These are phyloP conservation scores for Leucoraja ocellata DNA, from an alignment of 2,797 vertebrate species.

Conservation along the genomic window DNA sequence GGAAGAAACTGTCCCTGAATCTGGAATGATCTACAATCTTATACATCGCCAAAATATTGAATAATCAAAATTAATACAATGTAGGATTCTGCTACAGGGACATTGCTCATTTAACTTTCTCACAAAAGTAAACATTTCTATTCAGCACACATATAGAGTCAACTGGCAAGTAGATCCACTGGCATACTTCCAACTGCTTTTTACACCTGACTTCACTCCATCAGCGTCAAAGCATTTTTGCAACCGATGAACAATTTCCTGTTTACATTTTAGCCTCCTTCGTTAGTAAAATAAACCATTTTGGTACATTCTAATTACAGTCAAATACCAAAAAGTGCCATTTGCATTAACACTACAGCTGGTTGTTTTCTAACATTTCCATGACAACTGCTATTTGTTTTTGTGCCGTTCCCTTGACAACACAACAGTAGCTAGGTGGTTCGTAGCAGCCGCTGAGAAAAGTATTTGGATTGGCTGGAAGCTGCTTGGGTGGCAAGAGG, in stretches of 20 bases:
- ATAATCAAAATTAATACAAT: background rate
- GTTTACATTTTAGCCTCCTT: conserved; percentile 12
- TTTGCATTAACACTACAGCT: conserved; percentile 31
- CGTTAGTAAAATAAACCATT: conserved; percentile 28
- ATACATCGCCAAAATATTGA: background rate
- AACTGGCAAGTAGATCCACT: conserved; percentile 34
- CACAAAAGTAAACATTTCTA: conserved; percentile 18
- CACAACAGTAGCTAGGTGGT: conserved; percentile 30
- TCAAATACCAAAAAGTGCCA: conserved; percentile 17
- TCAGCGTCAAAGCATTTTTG: conserved; percentile 6
- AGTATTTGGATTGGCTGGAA: conserved; percentile 4
- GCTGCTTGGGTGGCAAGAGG: background rate
- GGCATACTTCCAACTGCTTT: conserved; percentile 13
- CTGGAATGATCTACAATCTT: background rate
- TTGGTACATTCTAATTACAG: conserved; percentile 25
- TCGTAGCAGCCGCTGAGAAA: background rate
- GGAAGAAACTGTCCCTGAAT: too few relatives aligned
- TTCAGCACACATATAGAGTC: conserved; percentile 26
- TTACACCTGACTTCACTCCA: conserved; percentile 33
- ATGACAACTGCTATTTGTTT: conserved; percentile 28
- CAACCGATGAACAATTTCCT: background rate
- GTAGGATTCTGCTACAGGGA: background rate
- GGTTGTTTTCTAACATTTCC: conserved; percentile 25
- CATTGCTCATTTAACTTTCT: conserved; percentile 28
- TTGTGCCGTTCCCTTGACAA: conserved; percentile 27